These are phyloP conservation scores for Hystrix cristata DNA, from an alignment of 2,113 vertebrate genomes.

Conservation along the genomic window DNA sequence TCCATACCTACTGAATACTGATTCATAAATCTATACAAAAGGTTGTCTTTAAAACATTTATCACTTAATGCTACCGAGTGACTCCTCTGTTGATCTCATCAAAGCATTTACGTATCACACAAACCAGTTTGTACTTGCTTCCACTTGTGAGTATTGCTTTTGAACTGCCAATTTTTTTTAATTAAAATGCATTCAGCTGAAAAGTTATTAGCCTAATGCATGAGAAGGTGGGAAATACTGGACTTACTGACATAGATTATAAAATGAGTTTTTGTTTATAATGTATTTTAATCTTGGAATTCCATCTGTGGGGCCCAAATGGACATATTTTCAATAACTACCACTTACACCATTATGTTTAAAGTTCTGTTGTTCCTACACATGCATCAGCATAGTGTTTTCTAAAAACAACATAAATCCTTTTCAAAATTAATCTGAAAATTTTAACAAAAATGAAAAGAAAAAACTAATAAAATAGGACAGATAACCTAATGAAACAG, in stretches of 20 bases:
- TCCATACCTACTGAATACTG: not conserved
- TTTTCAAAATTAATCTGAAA: not conserved
- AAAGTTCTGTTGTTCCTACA: not conserved
- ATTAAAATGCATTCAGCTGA: constrained; percentile 89
- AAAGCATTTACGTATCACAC: constrained; percentile 56
- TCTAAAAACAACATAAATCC: constrained; percentile 22
- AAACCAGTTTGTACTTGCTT: constrained; percentile 45
- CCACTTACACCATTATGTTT: not conserved
- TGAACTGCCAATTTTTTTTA: constrained; percentile 84
- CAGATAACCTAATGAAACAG: not conserved
- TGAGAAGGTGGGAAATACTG: constrained; percentile 77
- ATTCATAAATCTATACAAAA: not conserved
- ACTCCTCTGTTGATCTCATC: constrained; percentile 54
- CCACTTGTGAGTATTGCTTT: constrained; percentile 59
- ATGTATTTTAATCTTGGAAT: constrained; percentile 75
- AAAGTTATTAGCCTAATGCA: constrained; percentile 85
- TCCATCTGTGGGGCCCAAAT: constrained; percentile 81
- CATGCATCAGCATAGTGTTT: not conserved
- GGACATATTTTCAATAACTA: constrained; percentile 72
- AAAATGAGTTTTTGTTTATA: constrained; percentile 73
- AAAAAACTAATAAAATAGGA: not conserved
- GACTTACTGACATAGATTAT: constrained; percentile 82
- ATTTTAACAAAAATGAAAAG: not conserved
- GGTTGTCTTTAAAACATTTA: constrained; percentile 13
- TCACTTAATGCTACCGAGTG: not conserved